Percentiles rank a stretch among this genome's conserved stretches.
Evolutionary conservation across 2,113 vertebrate genomes (phyloP).

Genomic region (Callocephalon fimbriatum): DNA sequence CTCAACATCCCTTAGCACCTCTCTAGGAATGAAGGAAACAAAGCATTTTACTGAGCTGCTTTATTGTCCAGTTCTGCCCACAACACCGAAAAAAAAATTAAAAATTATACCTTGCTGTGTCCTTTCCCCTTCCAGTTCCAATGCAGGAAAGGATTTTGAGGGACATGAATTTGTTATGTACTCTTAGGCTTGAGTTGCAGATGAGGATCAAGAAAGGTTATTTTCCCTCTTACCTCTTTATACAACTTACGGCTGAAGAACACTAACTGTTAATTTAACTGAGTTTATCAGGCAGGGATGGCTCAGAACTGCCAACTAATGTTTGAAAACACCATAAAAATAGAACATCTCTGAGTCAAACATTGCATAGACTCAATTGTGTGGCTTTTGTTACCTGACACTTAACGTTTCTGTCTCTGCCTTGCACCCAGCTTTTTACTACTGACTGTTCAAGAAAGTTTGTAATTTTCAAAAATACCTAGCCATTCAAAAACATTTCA

Average conservation of each 20-base stretch:
- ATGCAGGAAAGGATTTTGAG: background rate
- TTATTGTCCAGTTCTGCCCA: background rate
- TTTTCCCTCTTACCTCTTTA: background rate
- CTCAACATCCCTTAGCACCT: background rate
- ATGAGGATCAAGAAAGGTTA: background rate
- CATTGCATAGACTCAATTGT: background rate
- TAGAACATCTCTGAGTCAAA: background rate
- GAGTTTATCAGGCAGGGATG: background rate
- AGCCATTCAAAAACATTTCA: background rate
- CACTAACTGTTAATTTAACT: background rate
- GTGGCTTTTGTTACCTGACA: background rate
- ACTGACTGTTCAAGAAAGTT: background rate
- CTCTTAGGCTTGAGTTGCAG: background rate
- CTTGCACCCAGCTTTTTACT: background rate
- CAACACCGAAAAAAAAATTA: background rate
- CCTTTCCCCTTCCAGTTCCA: background rate
- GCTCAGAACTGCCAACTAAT: background rate
- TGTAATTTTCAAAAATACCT: background rate
- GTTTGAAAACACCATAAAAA: background rate
- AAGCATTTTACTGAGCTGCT: background rate
- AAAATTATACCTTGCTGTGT: no score
- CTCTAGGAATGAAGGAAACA: background rate
- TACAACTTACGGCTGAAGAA: background rate
- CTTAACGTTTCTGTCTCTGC: background rate
- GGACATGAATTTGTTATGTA: background rate